phyloP scores from a whole-genome alignment of 2,888 invertebrate genomes.

The Rutpela maculata region DNA sequence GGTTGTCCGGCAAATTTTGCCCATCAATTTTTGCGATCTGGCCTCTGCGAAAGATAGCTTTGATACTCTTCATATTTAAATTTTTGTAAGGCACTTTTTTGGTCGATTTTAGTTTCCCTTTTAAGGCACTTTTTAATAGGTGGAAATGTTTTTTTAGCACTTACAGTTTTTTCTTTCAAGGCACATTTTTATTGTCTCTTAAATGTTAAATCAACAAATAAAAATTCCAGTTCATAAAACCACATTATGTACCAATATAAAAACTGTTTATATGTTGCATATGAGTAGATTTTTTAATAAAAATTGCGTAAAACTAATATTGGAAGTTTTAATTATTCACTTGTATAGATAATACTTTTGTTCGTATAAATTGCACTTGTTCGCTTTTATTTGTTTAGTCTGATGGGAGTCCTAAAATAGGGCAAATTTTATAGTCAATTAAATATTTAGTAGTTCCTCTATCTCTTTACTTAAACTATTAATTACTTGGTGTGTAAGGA shows the following conservation, averaged over 20 bases:
- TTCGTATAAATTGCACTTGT: slow-evolving; percentile 11
- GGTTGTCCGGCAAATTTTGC: slow-evolving; percentile 66
- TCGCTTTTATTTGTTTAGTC: not conserved
- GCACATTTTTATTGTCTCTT: slow-evolving; percentile 28
- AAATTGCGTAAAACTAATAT: not conserved
- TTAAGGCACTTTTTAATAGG: slow-evolving; percentile 21
- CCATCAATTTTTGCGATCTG: slow-evolving; percentile 76
- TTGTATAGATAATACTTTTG: too few species aligned
- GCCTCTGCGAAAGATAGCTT: slow-evolving; percentile 94
- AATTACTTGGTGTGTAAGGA: not conserved
- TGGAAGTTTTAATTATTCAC: not conserved
- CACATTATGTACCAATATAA: not conserved
- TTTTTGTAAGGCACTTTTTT: slow-evolving; percentile 12
- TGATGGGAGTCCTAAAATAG: slow-evolving; percentile 12
- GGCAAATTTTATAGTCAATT: not conserved
- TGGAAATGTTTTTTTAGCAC: slow-evolving; percentile 12
- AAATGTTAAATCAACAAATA: slow-evolving; percentile 24
- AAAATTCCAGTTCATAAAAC: slow-evolving; percentile 16
- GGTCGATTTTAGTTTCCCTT: slow-evolving; percentile 14
- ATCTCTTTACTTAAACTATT: not conserved
- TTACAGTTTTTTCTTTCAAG: not conserved
- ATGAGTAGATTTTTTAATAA: slow-evolving; percentile 8
- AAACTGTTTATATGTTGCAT: slow-evolving; percentile 11
- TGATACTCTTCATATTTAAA: slow-evolving; percentile 90
- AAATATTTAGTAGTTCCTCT: not conserved